phyloP scores from a whole-genome alignment of 2,797 vertebrate species.

The Distichodus sexfasciatus region DNA sequence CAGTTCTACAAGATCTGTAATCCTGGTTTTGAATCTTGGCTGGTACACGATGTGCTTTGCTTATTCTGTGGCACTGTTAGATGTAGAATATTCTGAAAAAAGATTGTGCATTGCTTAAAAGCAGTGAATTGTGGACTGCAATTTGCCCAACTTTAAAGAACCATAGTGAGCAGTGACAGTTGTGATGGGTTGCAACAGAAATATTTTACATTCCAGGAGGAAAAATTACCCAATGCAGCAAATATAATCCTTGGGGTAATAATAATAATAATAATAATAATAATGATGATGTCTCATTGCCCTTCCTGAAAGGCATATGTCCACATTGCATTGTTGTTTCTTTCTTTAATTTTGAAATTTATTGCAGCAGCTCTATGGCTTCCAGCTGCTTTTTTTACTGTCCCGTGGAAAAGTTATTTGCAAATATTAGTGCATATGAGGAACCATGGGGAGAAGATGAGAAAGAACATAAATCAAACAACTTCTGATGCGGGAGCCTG shows the following conservation, averaged over 20 bases:
- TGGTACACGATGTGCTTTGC: too few relatives aligned
- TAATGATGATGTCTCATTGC: background rate
- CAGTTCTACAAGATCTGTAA: too few relatives aligned
- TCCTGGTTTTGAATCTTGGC: too few relatives aligned
- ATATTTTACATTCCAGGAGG: background rate
- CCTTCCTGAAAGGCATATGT: background rate
- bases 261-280: too few relatives aligned
- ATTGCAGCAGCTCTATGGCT: background rate
- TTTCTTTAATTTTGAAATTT: too few relatives aligned
- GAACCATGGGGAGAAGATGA: background rate
- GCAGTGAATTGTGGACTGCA: background rate
- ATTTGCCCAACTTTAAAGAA: constrained; percentile 3
- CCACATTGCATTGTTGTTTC: too few relatives aligned
- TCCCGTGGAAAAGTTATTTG: background rate
- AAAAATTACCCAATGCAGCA: background rate
- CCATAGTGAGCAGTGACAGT: background rate
- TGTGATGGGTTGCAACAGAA: background rate
- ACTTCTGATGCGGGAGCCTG: background rate
- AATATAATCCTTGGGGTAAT: background rate
- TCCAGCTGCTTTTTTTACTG: background rate
- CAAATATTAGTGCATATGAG: background rate
- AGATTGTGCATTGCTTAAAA: background rate
- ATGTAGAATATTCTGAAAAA: background rate
- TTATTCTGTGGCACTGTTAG: background rate
- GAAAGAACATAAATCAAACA: background rate